Evolutionary conservation across 2,888 invertebrate species (phyloP).

Genomic region (Girardia tigrina): DNA sequence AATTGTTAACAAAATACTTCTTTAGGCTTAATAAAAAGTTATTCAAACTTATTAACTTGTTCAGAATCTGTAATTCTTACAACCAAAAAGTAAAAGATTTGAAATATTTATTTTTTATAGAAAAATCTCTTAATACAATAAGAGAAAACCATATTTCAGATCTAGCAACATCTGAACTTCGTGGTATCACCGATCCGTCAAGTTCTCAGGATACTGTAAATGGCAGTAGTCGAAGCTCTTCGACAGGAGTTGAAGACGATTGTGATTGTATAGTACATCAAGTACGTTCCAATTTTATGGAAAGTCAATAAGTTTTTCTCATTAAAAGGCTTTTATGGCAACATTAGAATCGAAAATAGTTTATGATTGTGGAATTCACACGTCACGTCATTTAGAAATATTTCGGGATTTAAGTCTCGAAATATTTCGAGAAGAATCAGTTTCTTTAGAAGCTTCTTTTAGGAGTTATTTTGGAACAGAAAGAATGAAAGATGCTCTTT

Average conservation of each 20-base stretch:
- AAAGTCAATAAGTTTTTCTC: neutral
- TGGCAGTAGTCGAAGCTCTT: neutral
- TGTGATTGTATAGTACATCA: constrained; percentile 35
- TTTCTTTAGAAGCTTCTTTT: constrained; percentile 17
- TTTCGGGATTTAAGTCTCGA: constrained; percentile 1
- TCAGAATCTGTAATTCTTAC: no score
- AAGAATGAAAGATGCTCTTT: constrained; percentile 3
- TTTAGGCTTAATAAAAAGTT: no score
- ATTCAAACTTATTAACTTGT: no score
- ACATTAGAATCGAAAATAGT: neutral
- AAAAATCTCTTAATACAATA: neutral
- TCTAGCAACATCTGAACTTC: neutral
- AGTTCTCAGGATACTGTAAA: neutral
- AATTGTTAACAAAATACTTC: no score
- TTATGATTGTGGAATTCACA: neutral
- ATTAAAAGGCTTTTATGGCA: neutral
- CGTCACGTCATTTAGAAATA: neutral
- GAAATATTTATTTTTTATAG: neutral
- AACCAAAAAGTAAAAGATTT: neutral
- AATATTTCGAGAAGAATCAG: constrained; percentile 11
- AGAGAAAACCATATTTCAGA: neutral
- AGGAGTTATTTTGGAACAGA: neutral
- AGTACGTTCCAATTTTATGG: neutral
- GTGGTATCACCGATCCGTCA: neutral
- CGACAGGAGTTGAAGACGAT: neutral